Conservation (phyloP, 92 coral and sea anemone genomes). For the Phenganax stokvisi region DNA sequence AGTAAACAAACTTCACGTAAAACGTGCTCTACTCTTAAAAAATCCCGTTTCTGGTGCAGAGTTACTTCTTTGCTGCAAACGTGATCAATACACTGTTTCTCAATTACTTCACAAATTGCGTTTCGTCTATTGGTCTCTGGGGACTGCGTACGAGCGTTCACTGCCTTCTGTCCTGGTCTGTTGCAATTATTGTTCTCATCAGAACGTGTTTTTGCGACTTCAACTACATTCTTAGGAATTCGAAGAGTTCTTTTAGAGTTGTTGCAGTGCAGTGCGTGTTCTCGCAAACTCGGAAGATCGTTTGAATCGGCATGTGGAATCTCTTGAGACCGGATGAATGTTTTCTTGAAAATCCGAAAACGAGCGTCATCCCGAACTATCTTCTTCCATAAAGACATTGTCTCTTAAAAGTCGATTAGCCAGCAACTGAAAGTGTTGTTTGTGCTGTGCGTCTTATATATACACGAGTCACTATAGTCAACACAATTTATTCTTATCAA, state of each 20-base stretch:
- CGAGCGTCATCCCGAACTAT: background rate
- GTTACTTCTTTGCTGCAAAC: background rate
- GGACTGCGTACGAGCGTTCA: constrained; percentile 3
- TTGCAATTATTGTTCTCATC: background rate
- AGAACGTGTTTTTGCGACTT: background rate
- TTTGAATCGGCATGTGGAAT: background rate
- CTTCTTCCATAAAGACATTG: background rate
- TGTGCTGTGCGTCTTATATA: background rate
- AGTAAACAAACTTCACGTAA: constrained; percentile 27
- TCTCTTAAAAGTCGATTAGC: too few species aligned
- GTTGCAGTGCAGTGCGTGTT: background rate
- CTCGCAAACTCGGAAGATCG: background rate
- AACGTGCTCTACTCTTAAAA: constrained; percentile 20
- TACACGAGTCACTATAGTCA: too few species aligned
- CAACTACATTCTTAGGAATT: background rate
- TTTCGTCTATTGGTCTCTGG: constrained; percentile 20
- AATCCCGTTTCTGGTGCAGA: constrained; percentile 21
- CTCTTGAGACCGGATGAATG: background rate
- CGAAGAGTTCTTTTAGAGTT: background rate
- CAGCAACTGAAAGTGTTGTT: background rate
- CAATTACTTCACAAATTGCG: constrained; percentile 31
- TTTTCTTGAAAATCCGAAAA: constrained; percentile 3
- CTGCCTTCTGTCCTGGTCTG: background rate
- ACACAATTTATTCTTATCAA: background rate
- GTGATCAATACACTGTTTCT: constrained; percentile 19